Evolutionary conservation across 2,797 vertebrate species (phyloP).

Genomic region (Cyclopterus lumpus): DNA sequence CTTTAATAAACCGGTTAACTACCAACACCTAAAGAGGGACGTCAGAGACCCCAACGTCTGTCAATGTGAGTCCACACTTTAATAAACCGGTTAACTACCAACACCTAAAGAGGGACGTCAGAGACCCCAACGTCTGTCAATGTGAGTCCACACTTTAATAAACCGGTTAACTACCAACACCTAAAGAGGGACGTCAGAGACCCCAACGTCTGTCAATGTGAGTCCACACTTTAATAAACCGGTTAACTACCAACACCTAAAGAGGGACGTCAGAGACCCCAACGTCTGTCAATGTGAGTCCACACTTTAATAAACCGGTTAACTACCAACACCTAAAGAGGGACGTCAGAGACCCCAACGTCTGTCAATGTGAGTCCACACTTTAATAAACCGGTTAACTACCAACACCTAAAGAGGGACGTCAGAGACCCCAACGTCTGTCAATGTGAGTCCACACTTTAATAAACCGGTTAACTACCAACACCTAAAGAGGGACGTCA

Average conservation of each 20-base stretch:
- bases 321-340: conserved; percentile 92
- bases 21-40: conserved; percentile 91
- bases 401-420: conserved; percentile 91
- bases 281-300: conserved; percentile 81
- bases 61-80: neutral
- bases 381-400: conserved; percentile 61
- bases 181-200: conserved; percentile 90
- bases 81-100: conserved; percentile 80
- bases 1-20: conserved; percentile 61
- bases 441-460: neutral
- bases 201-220: conserved; percentile 85
- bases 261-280: conserved; percentile 89
- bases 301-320: neutral
- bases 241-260: conserved; percentile 89
- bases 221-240: neutral
- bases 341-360: conserved; percentile 88
- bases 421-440: conserved; percentile 91
- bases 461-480: conserved; percentile 80
- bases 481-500: conserved; percentile 89
- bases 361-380: conserved; percentile 77
- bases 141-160: neutral
- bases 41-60: conserved; percentile 91
- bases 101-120: conserved; percentile 89
- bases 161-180: conserved; percentile 85
- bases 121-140: conserved; percentile 89